These are phyloP conservation scores for Pectinophora gossypiella DNA, from an alignment of 1,140 invertebrate genomes.

Conservation along the genomic window DNA sequence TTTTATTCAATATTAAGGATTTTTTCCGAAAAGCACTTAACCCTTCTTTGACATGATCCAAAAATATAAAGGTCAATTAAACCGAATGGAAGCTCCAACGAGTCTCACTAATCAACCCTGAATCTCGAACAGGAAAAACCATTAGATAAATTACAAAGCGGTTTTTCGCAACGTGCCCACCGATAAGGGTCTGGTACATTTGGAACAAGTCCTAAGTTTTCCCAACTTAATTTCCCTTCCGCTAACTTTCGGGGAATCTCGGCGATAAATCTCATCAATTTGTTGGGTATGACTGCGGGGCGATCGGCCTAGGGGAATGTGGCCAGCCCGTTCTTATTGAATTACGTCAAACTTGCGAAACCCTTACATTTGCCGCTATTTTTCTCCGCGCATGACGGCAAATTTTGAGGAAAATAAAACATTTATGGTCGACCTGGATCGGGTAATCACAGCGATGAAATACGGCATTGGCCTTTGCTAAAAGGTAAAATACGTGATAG, in stretches of 20 bases:
- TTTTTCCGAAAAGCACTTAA: too few relatives aligned
- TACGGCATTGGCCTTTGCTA: neutral
- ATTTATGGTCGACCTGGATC: neutral
- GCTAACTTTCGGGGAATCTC: slow-evolving; percentile 46
- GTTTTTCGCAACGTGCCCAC: slow-evolving; percentile 21
- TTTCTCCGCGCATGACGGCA: neutral
- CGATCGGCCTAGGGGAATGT: slow-evolving; percentile 27
- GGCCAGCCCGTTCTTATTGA: slow-evolving; percentile 39
- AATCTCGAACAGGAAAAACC: neutral
- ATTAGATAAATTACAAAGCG: slow-evolving; percentile 11
- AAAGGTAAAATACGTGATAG: neutral
- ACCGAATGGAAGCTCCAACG: too few relatives aligned
- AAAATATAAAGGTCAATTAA: too few relatives aligned
- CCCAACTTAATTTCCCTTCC: slow-evolving; percentile 48
- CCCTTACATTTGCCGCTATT: neutral
- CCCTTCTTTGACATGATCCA: too few relatives aligned
- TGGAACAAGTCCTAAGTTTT: slow-evolving; percentile 35
- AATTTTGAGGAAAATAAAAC: neutral
- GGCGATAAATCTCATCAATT: slow-evolving; percentile 51
- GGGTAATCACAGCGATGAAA: neutral
- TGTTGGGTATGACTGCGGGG: slow-evolving; percentile 35
- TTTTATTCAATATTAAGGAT: too few relatives aligned
- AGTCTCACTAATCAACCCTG: too few relatives aligned
- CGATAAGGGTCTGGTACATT: slow-evolving; percentile 28
- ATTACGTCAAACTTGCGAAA: slow-evolving; percentile 26